phyloP scores from a whole-genome alignment of 1,140 invertebrate genomes.

The Atta colombica region DNA sequence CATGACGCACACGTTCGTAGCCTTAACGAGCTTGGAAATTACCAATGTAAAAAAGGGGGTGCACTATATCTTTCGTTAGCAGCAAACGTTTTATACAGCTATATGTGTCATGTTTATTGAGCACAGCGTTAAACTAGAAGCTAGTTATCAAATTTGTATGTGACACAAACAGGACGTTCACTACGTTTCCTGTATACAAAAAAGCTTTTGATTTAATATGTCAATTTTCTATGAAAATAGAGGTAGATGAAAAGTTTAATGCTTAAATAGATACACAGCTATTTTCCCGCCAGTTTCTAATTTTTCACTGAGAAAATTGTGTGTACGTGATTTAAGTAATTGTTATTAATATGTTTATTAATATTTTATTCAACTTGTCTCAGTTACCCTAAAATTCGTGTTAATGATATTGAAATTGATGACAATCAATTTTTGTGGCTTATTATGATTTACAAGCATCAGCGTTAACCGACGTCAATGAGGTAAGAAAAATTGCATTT shows the following conservation, averaged over 20 bases:
- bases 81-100: slow-evolving; percentile 44
- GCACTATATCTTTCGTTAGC: slow-evolving; percentile 54
- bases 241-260: background rate
- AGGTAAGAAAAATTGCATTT: slow-evolving; percentile 54
- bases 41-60: slow-evolving; percentile 49
- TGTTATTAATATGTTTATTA: background rate
- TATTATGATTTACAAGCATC: slow-evolving; percentile 58
- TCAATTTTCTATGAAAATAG: slow-evolving; percentile 39
- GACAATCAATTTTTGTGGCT: slow-evolving; percentile 39
- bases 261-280: background rate
- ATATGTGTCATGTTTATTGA: slow-evolving; percentile 54
- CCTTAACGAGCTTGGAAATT: slow-evolving; percentile 56
- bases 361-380: background rate
- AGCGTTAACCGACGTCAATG: slow-evolving; percentile 44
- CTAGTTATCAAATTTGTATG: slow-evolving; percentile 61
- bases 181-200: slow-evolving; percentile 47
- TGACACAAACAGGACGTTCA: slow-evolving; percentile 54
- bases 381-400: background rate
- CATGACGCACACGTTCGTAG: slow-evolving; percentile 48
- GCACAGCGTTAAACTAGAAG: slow-evolving; percentile 50
- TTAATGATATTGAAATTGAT: slow-evolving; percentile 9
- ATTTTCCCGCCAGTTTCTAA: slow-evolving; percentile 8
- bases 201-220: slow-evolving; percentile 42
- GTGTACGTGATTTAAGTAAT: background rate
- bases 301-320: background rate